Evolutionary conservation across 2,888 invertebrate genomes (phyloP), one percentile per base, ranked within the genome.

Genomic region (Dendrolimus houi): DNA sequence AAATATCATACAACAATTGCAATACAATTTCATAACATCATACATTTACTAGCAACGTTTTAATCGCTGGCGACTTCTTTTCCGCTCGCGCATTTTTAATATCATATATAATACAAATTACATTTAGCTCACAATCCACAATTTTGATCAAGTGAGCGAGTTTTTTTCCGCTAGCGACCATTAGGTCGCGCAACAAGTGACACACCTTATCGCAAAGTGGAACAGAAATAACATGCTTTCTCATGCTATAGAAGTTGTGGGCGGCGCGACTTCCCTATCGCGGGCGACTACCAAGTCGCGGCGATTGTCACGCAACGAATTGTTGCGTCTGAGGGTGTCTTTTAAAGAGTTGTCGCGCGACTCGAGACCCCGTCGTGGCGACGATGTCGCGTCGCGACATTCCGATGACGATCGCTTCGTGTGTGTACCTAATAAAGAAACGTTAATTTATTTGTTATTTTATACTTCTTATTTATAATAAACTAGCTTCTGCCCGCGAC

Each of bases 391-490:
- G 13, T 91, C 91, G 12, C 91, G 80, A 58, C 91, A 91, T 67
- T 91, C 91, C 0, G 91, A 91, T 0, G 91, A 90, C 0, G 91
- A 91, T 1, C 91, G 83, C 62, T 90, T 91, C 53, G 91, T 88
- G 69, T 91, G 85, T n/a, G 83, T 80, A 61, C 89, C 89, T 89
- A 72, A 9, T n/a, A 14, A 54, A 55, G 12, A n/a, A 17, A 54
- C 52, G 52, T 8, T 52, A 7, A 14, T 10, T 10, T 12, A 17
- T 14, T 9, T 7, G n/a, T 53, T 9, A 9, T 53, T 13, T 9
- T 9, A 29, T 29, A 29, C 29, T 29, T 3, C 29, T 3, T 29
- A 6, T 29, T 6, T 29, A 17, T 17, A 2, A 17, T 17, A 53
- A n/a, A 8, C n/a, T n/a, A n/a, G n/a, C n/a, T n/a, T n/a, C n/a